A percentile compares a stretch with the other conserved stretches of the same genome.
Evolutionary conservation across 2,113 vertebrate genomes (phyloP).

Genomic region (Psilopsiagon aurifrons): DNA sequence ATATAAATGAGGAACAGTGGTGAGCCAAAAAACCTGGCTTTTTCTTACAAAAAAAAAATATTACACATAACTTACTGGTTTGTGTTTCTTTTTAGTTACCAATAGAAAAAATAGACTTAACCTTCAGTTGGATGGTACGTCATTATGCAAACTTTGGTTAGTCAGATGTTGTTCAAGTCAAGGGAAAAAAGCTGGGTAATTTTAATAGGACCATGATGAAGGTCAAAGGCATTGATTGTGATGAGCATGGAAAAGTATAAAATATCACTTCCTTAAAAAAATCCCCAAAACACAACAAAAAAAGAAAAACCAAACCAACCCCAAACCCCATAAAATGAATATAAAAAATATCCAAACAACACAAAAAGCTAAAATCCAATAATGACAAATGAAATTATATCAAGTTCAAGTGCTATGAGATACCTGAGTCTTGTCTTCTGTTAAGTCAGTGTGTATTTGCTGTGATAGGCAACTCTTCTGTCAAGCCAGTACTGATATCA

Average conservation of each 20-base stretch:
- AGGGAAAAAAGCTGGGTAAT: background rate
- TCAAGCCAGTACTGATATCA: background rate
- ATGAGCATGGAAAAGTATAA: background rate
- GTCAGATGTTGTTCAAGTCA: background rate
- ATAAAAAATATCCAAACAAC: background rate
- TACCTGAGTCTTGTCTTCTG: background rate
- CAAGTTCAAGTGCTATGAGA: background rate
- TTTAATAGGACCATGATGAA: background rate
- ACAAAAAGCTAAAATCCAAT: background rate
- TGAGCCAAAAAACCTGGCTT: background rate
- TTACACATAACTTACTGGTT: fast-evolving
- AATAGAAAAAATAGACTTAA: background rate
- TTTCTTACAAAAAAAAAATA: background rate
- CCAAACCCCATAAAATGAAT: background rate
- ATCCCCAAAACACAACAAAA: background rate
- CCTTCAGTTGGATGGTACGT: background rate
- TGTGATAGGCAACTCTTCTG: background rate
- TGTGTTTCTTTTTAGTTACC: background rate
- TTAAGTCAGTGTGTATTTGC: background rate
- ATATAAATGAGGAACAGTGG: background rate
- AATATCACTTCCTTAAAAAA: background rate
- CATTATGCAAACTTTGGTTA: background rate
- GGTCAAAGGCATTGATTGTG: background rate
- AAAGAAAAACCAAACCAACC: background rate
- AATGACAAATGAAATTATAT: background rate